phyloP scores from a whole-genome alignment of 1,140 invertebrate species.

The Rhopalosiphum padi region DNA sequence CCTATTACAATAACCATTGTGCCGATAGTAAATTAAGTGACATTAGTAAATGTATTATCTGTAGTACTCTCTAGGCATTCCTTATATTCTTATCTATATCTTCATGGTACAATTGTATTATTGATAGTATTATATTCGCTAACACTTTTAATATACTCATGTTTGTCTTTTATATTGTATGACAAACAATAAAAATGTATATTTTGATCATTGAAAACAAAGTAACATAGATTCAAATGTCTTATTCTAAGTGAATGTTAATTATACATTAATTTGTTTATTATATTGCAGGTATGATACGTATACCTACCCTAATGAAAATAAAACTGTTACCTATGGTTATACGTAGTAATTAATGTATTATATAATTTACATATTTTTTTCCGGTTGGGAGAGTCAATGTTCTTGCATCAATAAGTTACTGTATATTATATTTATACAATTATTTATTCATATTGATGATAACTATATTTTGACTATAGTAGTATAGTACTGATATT shows the following conservation, averaged over 20 bases:
- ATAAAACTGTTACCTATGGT: not conserved
- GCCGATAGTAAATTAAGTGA: not conserved
- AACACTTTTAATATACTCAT: not conserved
- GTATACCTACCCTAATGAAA: not conserved
- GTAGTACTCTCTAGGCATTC: not conserved
- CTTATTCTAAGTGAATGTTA: not conserved
- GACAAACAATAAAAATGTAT: not conserved
- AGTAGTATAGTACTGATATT: too few relatives aligned
- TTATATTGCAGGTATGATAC: not conserved
- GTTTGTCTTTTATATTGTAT: not conserved
- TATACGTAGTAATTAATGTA: not conserved
- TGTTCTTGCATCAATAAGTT: too few relatives aligned
- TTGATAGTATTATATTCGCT: not conserved
- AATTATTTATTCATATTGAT: too few relatives aligned
- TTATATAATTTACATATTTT: too few relatives aligned
- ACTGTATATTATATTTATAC: too few relatives aligned
- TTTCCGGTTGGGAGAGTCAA: not conserved
- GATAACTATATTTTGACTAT: too few relatives aligned
- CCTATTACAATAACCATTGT: not conserved
- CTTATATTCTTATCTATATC: not conserved
- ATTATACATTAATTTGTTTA: not conserved
- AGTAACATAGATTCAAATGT: not conserved
- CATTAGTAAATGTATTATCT: not conserved
- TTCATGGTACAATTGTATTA: not conserved
- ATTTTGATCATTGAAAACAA: not conserved